A percentile compares a stretch with the other conserved stretches of the same genome.
phyloP scores from a whole-genome alignment of 1,140 invertebrate genomes.

The Saccostrea cuccullata region DNA sequence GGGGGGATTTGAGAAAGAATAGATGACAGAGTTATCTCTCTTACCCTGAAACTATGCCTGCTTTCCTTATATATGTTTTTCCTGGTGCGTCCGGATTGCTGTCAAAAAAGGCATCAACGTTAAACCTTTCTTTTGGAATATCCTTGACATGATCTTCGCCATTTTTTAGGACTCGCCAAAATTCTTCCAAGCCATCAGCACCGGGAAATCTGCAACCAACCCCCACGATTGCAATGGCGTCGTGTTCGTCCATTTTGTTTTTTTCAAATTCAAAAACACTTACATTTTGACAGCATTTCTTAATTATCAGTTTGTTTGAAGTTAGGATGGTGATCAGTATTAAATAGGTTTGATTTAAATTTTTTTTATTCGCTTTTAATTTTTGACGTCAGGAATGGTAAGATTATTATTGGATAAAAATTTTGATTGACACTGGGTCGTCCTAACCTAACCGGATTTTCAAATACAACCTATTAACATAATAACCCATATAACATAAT shows the following conservation, averaged over 20 bases:
- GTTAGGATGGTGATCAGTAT: too few species aligned
- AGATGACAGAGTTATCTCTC: not conserved
- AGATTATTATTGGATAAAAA: too few species aligned
- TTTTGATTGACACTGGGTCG: too few species aligned
- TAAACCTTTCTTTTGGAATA: slow-evolving; percentile 50
- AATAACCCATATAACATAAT: too few species aligned
- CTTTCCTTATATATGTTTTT: too few species aligned
- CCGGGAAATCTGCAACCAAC: slow-evolving; percentile 55
- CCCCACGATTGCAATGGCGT: slow-evolving; percentile 51
- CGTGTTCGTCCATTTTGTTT: not conserved
- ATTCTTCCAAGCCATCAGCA: slow-evolving; percentile 48
- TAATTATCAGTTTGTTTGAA: too few species aligned
- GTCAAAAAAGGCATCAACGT: slow-evolving; percentile 41
- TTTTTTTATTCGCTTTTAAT: too few species aligned
- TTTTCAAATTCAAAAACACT: not conserved
- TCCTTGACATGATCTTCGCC: slow-evolving; percentile 47
- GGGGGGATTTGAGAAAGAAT: too few species aligned
- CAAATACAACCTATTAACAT: too few species aligned
- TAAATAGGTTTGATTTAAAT: too few species aligned
- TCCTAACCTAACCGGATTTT: too few species aligned
- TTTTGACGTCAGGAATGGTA: too few species aligned
- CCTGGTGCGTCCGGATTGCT: not conserved
- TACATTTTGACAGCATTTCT: not conserved
- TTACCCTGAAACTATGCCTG: not conserved
- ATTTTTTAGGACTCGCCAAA: slow-evolving; percentile 52